Evolutionary conservation across 2,888 invertebrate genomes (phyloP), one percentile per base, ranked within the genome.

Genomic region (Colletes collaris): DNA sequence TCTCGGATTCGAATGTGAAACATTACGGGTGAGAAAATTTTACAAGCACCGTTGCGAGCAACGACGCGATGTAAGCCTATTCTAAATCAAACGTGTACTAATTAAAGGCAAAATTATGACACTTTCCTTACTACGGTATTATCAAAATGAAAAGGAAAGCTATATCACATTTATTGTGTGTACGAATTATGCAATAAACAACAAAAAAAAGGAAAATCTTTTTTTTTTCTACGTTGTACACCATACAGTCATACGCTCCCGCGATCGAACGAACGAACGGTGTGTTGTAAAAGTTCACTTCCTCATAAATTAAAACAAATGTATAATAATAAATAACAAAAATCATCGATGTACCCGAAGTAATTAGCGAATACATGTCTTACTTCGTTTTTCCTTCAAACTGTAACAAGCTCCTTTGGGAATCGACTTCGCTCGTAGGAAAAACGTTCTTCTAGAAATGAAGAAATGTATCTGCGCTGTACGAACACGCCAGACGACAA

Each of bases 1-100:
- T 76, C 87, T 75, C 66, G 59, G 78, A 77, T 75, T 73, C 63
- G 44, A 40, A 52, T 49, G 68, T 71, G 79, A 81, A 71, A 69
- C 37, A 60, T 76, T 56, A 35, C 53, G 35, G 59, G 44, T 27
- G 46, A 59, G 16, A 46, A 70, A 65, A 55, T 50, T 82, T 56
- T 55, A 50, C 40, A 73, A 72, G 58, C 58, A 44, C 71, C 70
- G 63, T 46, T 6, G 56, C 62, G 35, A 78, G 16, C 69, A 60
- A 75, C 62, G 37, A 19, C 13, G 49, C 19, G 64, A 70, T 46
- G 50, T 73, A 66, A 65, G 50, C 70, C 59, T 74, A 56, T 55
- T 40, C 60, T 60, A 69, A 68, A 73, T 62, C 49, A 65, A 56
- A 58, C 46, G 55, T 66, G 52, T 44, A 59, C 59, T 66, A 66